Evolutionary conservation across 2,888 invertebrate genomes (phyloP).

Genomic region (Drosophila kuntzei): DNA sequence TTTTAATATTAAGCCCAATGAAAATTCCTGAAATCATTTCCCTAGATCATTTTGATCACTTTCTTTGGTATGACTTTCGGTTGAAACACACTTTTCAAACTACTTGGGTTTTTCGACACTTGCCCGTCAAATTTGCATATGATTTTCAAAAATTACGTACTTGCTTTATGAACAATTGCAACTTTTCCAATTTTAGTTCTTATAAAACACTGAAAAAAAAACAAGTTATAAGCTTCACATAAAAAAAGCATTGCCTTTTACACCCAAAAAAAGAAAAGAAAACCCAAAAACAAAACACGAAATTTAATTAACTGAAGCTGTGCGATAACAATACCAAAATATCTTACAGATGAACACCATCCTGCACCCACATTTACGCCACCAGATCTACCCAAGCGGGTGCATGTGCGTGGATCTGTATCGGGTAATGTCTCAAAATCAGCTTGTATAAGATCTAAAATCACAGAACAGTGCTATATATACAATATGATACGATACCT

Average conservation of each 20-base stretch:
- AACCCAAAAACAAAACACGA: constrained; percentile 10
- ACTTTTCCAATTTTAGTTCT: constrained; percentile 46
- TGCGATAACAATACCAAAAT: constrained; percentile 85
- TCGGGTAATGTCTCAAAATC: constrained; percentile 80
- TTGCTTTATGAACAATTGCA: constrained; percentile 50
- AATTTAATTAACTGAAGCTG: constrained; percentile 85
- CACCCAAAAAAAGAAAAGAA: constrained; percentile 48
- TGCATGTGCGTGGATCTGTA: constrained; percentile 96
- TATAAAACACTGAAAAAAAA: constrained; percentile 32
- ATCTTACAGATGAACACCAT: constrained; percentile 98
- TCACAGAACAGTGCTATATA: constrained; percentile 24
- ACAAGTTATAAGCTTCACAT: constrained; percentile 61
- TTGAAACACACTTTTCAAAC: constrained; percentile 27
- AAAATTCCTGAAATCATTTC: constrained; percentile 52
- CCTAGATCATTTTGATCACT: constrained; percentile 57
- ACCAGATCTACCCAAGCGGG: constrained; percentile 99
- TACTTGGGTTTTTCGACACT: constrained; percentile 33
- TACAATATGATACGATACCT: constrained; percentile 15
- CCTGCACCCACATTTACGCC: constrained; percentile 99
- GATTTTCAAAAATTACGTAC: constrained; percentile 47
- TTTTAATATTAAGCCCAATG: constrained; percentile 29
- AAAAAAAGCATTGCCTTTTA: constrained; percentile 47
- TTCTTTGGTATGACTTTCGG: constrained; percentile 46
- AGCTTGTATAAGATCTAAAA: constrained; percentile 41
- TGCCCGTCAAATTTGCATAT: constrained; percentile 50